Conservation (phyloP, 2,113 vertebrate species). For the Cochlearius cochlearius region DNA sequence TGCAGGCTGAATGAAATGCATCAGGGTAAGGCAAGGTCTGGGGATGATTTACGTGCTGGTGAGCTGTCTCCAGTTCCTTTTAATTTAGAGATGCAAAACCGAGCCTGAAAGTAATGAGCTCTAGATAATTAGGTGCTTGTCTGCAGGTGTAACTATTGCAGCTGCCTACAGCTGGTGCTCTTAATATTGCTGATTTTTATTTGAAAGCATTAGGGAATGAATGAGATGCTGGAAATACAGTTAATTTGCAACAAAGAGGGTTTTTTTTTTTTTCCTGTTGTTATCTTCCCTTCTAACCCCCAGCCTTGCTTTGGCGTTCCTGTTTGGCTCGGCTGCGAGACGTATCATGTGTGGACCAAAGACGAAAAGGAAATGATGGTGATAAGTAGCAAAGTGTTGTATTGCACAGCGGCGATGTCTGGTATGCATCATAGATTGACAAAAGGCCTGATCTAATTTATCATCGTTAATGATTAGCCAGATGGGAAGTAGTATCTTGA, state of each 20-base stretch:
- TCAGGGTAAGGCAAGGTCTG: background rate
- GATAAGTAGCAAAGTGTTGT: background rate
- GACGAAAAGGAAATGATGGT: background rate
- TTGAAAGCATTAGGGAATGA: background rate
- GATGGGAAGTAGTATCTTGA: background rate
- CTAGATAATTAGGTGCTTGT: slow-evolving; percentile 37
- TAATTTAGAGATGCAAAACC: slow-evolving; percentile 33
- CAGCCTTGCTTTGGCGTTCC: background rate
- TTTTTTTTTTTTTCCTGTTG: background rate
- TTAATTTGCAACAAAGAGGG: background rate
- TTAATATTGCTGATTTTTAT: background rate
- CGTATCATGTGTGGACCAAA: accelerated
- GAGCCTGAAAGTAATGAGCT: slow-evolving; percentile 38
- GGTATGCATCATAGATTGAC: accelerated
- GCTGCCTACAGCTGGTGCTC: background rate
- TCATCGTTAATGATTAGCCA: background rate
- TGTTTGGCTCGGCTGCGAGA: accelerated
- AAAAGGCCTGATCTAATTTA: background rate
- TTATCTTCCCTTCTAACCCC: background rate
- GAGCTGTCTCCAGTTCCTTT: background rate
- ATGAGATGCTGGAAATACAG: background rate
- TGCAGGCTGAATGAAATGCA: background rate
- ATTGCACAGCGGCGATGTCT: background rate
- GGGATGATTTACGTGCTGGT: background rate
- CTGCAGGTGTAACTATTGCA: slow-evolving; percentile 23